Base-by-base conservation (phyloP, 2,797 vertebrate genomes). In the Semaprochilodus insignis region DNA sequence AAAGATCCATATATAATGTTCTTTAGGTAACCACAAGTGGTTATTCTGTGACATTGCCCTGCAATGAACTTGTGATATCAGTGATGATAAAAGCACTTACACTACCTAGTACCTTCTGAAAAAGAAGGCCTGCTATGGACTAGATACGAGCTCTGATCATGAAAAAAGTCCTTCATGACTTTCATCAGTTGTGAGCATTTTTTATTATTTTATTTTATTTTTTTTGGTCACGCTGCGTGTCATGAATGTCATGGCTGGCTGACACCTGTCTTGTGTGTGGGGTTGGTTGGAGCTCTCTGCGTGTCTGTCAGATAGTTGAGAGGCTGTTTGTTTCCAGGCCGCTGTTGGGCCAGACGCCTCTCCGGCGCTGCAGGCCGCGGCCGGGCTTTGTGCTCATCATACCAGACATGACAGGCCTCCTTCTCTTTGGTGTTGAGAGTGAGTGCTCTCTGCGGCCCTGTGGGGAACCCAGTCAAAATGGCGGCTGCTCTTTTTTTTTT, bases 351-450 rank as follows among this genome's bases (percentile, higher is more conserved):
- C 91, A 92, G 92, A 92, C 91, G 92, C 91, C 91, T 90, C 92
- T 76, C 92, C 31, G 88, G 90, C 88, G 93, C 91, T 93, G 88
- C 91, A 87, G 91, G 91, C 91, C 85, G 86, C 86, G 87, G 91
- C 91, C 87, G 83, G 87, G 91, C 93, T 94, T 94, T 94, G 93
- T 94, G 93, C 94, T 92, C 93, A 92, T 95, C 93, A 94, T 90
- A 90, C 85, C 69, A 91, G 92, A 95, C 94, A 94, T 95, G 94
- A 94, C 94, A 95, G 92, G 88, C 87, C 89, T 94, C 91, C 92
- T 92, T 94, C 91, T 92, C 93, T 94, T 93, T 93, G 93, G 93
- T 93, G 92, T 91, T 77, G 89, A 81, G 90, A 93, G 91, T 88
- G 92, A 92, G 91, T 91, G 87, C 88, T 91, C 92, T 93, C 90